Evolutionary conservation across 2,888 invertebrate genomes (phyloP), one percentile per base, ranked within the genome.

Genomic region (Phymatocera aterrima): DNA sequence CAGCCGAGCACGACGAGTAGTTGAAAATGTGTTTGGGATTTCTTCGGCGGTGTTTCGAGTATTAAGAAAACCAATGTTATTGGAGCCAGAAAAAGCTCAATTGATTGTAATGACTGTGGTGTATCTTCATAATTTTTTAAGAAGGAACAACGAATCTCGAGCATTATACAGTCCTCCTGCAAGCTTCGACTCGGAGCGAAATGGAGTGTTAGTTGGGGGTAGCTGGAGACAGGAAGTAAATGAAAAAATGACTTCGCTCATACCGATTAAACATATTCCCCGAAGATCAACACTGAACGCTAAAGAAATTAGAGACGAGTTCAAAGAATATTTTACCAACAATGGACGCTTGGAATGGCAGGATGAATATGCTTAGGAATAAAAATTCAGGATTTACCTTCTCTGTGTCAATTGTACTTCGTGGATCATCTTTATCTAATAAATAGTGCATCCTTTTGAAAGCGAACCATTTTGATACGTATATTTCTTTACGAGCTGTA

Each of bases 51-150:
- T 80, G 8, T 84, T 84, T 79, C 28, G 83, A 78, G 80, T 84
- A 15, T 80, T 83, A 12, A 54, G 83, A 77, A 83, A 80, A 80
- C 83, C 83, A 28, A 79, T 83, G 79, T 64, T 82, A 40, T 61
- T 84, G 18, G 81, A 83, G 75, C 83, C 83, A 64, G 79, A 78
- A 18, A 82, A 82, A 78, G 83, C 79, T 21, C 37, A 78, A 31
- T 77, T 61, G 46, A 80, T 85, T 77, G 81, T 83, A 3, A 79
- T 83, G 79, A 78, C 86, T 18, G 82, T 81, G 48, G 68, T 81
- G 31, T 79, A 78, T 60, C 70, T 85, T 21, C 85, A 86, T 64
- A 85, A 85, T 80, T 85, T 82, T 79, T 68, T 85, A 46, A 75
- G 84, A 64, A 80, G 81, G 81, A 84, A 80, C 78, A 68, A 72